Conservation (phyloP, 92 coral and sea anemone genomes). For the Nematostella vectensis region DNA sequence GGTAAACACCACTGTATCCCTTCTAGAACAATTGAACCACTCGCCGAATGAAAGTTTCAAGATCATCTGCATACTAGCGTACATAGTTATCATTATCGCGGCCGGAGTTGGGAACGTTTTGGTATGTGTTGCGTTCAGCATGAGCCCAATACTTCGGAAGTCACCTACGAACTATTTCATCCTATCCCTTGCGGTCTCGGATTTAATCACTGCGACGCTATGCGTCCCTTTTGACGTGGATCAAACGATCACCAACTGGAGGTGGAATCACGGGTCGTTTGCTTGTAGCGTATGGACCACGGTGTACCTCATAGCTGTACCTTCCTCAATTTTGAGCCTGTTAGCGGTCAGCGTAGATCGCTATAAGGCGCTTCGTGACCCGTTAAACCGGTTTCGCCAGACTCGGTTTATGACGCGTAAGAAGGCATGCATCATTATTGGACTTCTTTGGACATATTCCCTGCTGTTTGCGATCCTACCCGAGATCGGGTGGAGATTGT, state of each 20-base stretch:
- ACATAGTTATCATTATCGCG: slow-evolving; percentile 37
- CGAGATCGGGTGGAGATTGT: slow-evolving; percentile 78
- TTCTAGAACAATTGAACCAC: too few species aligned
- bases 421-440: slow-evolving; percentile 56
- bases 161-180: slow-evolving; percentile 80
- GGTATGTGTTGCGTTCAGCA: slow-evolving; percentile 66
- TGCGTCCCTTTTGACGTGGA: slow-evolving; percentile 89
- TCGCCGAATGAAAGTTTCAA: too few species aligned
- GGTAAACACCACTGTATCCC: too few species aligned
- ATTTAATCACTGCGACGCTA: slow-evolving; percentile 67
- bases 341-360: slow-evolving; percentile 86
- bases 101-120: slow-evolving; percentile 76
- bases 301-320: slow-evolving; percentile 77
- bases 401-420: slow-evolving; percentile 68
- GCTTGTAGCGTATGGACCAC: slow-evolving; percentile 80
- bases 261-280: slow-evolving; percentile 63
- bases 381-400: slow-evolving; percentile 66
- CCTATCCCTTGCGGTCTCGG: slow-evolving; percentile 75
- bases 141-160: slow-evolving; percentile 51
- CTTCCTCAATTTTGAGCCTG: slow-evolving; percentile 82
- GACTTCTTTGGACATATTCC: slow-evolving; percentile 71
- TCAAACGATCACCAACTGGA: slow-evolving; percentile 35
- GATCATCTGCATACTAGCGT: slow-evolving; percentile 10
- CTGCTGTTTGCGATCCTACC: slow-evolving; percentile 70
- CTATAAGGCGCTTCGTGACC: slow-evolving; percentile 80